Evolutionary conservation across 1,140 invertebrate species (phyloP).

Genomic region (Monomorium pharaonis): DNA sequence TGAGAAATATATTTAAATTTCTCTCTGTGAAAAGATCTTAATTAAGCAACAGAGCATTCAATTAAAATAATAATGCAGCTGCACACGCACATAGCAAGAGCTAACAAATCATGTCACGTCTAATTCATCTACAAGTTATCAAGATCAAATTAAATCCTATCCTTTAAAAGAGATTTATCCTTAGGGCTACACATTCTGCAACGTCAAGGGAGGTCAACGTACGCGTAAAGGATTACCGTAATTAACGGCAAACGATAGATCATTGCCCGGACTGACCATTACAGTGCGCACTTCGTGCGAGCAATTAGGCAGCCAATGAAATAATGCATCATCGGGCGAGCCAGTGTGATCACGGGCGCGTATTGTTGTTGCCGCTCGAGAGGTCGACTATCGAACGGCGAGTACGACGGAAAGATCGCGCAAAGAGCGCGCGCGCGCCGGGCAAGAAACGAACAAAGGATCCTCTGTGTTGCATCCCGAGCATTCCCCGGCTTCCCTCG

Average conservation of each 20-base stretch:
- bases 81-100: not conserved
- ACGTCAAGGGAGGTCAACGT: conserved; percentile 27
- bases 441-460: conserved; percentile 33
- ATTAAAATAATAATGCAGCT: not conserved
- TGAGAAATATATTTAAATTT: not conserved
- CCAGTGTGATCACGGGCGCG: not conserved
- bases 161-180: not conserved
- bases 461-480: conserved; percentile 30
- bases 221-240: conserved; percentile 40
- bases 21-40: not conserved
- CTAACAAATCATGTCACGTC: not conserved
- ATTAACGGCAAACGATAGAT: conserved; percentile 48
- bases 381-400: conserved; percentile 13
- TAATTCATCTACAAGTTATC: not conserved
- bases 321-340: conserved; percentile 43
- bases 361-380: conserved; percentile 43
- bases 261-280: conserved; percentile 19
- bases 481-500: not conserved
- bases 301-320: conserved; percentile 49
- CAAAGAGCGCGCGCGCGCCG: not conserved
- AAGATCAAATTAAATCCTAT: not conserved
- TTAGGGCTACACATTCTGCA: not conserved
- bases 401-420: not conserved
- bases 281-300: not conserved
- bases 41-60: not conserved